Evolutionary conservation across 2,888 invertebrate species (phyloP), one percentile per base, ranked within the genome.

Genomic region (Nasonia oneida): DNA sequence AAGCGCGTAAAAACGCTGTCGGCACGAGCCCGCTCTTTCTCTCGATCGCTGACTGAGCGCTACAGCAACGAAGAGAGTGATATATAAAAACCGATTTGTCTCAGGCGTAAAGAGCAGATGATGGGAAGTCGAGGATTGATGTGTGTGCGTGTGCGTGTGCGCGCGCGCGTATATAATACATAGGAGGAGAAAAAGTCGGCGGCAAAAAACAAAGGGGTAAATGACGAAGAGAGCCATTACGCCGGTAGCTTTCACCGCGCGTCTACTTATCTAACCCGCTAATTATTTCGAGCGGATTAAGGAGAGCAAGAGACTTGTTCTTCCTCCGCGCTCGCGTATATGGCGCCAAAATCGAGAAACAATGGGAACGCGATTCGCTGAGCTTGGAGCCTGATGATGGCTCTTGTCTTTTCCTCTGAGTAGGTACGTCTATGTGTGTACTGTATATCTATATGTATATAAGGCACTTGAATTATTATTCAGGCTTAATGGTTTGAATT

Each of bases 211-310:
- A 5, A 71, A 39, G 57, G 64, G 64, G 79, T 39, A 29, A 80
- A 80, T 39, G 74, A 77, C 61, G 75, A 53, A 47, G 80, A 71
- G 71, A 80, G 42, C 71, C 50, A 81, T 85, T 81, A 81, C 71
- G 73, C 39, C 37, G 47, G 75, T 80, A 86, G 83, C 86, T 86
- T 86, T 86, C 86, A 80, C 83, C 75, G 29, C 15, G 18, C 80
- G 50, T 81, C 76, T 61, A 71, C 77, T 86, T 86, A 86, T 86
- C 86, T 83, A 86, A 86, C 80, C 64, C 61, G 76, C 86, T 86
- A 86, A 86, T 86, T 83, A 83, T 79, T 79, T 78, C 82, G 64
- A 78, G 75, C 53, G 74, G 57, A 76, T 84, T 81, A 84, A 71
- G 70, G 75, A 75, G 70, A 37, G 33, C 70, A 53, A 10, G 33